A percentile compares a stretch with the other conserved stretches of the same genome.
phyloP scores from a whole-genome alignment of 1,140 invertebrate species.

The Tetragonula clypearis region DNA sequence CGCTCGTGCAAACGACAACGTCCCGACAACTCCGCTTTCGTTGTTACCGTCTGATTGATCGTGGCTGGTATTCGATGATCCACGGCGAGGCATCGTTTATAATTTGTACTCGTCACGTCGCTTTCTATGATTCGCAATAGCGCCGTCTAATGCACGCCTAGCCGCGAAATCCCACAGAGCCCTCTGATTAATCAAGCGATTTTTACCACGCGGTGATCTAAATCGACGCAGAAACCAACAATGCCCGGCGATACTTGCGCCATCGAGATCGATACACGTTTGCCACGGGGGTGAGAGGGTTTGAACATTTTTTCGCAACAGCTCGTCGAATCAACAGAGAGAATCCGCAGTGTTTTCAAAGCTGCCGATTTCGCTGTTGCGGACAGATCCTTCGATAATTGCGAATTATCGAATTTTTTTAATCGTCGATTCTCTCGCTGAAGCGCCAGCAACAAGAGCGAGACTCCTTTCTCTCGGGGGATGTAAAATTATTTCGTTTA shows the following conservation, averaged over 20 bases:
- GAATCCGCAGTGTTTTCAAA: too few species aligned
- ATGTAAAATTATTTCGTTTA: too few species aligned
- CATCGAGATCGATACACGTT: slow-evolving; percentile 9
- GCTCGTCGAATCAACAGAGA: not conserved
- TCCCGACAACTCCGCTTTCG: slow-evolving; percentile 13
- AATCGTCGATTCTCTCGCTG: too few species aligned
- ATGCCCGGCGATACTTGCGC: not conserved
- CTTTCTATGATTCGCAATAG: slow-evolving; percentile 29
- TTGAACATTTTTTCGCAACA: slow-evolving; percentile 27
- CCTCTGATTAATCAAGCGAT: slow-evolving; percentile 28
- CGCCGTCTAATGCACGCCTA: slow-evolving; percentile 11
- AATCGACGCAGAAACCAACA: slow-evolving; percentile 7
- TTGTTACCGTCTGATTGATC: slow-evolving; percentile 42
- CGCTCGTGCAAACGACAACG: not conserved
- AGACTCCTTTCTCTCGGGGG: too few species aligned
- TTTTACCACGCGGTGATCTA: not conserved
- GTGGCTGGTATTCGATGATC: slow-evolving; percentile 22
- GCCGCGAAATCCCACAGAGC: slow-evolving; percentile 2
- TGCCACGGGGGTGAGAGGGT: not conserved
- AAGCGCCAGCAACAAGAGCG: too few species aligned
- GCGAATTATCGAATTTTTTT: too few species aligned
- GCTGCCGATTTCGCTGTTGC: not conserved
- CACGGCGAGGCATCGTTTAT: not conserved
- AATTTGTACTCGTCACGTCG: slow-evolving; percentile 44
- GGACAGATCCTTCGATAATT: not conserved